Evolutionary conservation across 2,888 invertebrate species (phyloP).

Genomic region (Tipula helvola): DNA sequence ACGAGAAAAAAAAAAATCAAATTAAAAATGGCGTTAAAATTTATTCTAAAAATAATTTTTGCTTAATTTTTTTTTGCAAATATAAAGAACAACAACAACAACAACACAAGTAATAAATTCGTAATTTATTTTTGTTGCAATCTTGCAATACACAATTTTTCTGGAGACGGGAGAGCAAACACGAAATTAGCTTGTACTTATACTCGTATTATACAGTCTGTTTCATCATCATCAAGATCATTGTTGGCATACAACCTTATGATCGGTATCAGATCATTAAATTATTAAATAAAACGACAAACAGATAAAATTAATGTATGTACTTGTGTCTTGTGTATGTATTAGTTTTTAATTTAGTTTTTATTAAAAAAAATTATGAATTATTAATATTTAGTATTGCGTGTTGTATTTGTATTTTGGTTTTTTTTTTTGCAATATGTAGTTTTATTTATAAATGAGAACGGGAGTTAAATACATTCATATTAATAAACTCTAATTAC

Average conservation of each 20-base stretch:
- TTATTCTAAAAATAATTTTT: background rate
- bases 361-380: background rate
- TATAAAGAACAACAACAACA: background rate
- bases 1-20: background rate
- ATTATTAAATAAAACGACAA: background rate
- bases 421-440: background rate
- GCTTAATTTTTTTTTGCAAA: background rate
- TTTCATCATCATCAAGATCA: background rate
- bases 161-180: background rate
- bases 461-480: background rate
- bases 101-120: background rate
- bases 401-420: background rate
- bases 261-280: background rate
- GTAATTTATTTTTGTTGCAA: background rate
- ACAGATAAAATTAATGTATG: background rate
- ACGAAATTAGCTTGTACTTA: background rate
- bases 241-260: background rate
- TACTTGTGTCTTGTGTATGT: background rate
- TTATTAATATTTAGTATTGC: background rate
- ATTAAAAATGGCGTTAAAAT: slow-evolving; percentile 4
- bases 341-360: background rate
- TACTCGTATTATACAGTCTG: background rate
- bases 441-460: background rate
- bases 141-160: background rate
- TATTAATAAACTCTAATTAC: background rate